Evolutionary conservation across 2,888 invertebrate species (phyloP).

Genomic region (Axea sp.): DNA sequence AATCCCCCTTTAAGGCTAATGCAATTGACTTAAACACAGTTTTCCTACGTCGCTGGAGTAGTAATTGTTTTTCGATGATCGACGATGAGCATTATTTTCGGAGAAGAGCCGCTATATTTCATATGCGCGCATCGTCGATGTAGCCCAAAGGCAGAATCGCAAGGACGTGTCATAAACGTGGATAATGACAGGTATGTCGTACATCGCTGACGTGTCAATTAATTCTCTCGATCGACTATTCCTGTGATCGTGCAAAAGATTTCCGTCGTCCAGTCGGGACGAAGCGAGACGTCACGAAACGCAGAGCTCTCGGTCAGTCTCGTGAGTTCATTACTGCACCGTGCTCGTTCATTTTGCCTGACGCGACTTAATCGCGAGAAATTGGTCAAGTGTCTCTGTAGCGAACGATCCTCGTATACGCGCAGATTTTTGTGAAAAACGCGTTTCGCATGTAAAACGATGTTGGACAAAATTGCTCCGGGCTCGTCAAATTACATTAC

Average conservation of each 20-base stretch:
- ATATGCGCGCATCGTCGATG: conserved; percentile 32
- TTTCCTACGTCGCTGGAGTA: conserved; percentile 3
- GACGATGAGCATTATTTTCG: conserved; percentile 53
- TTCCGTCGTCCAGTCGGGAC: conserved; percentile 40
- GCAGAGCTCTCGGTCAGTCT: conserved; percentile 4
- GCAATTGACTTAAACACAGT: conserved; percentile 28
- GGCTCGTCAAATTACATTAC: conserved; percentile 67
- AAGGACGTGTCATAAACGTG: conserved; percentile 60
- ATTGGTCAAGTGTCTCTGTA: conserved; percentile 65
- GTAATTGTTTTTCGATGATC: conserved; percentile 53
- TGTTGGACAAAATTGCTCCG: conserved; percentile 60
- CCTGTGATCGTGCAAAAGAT: conserved; percentile 43
- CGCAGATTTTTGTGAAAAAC: conserved; percentile 62
- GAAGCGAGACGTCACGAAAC: conserved; percentile 51
- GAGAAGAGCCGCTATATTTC: conserved; percentile 51
- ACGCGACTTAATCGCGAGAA: conserved; percentile 65
- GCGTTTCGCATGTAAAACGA: conserved; percentile 67
- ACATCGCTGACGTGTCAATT: conserved; percentile 64
- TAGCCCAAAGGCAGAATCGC: conserved; percentile 58
- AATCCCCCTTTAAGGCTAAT: conserved; percentile 9
- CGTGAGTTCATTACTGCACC: conserved; percentile 18
- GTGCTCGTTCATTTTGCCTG: conserved; percentile 30
- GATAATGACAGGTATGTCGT: conserved; percentile 66
- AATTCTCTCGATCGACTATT: conserved; percentile 60
- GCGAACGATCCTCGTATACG: conserved; percentile 7